Evolutionary conservation across 92 coral and sea anemone genomes (phyloP), one percentile per base, ranked within the genome.

Genomic region (Zoanthus sociatus): DNA sequence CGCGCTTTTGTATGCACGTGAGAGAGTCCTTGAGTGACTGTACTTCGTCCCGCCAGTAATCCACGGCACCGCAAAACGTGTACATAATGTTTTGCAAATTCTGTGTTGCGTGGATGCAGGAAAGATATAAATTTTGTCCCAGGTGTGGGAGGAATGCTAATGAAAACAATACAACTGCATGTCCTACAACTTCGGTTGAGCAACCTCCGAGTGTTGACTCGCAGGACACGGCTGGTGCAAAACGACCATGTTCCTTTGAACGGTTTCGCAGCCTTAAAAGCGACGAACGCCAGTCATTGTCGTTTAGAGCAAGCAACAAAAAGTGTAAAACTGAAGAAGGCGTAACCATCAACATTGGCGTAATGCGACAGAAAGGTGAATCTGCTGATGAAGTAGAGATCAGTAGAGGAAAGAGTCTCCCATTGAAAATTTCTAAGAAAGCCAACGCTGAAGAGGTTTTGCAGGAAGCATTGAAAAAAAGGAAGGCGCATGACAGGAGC

Each of bases 221-320:
- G 78, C 78, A 73, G 30, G 78, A 47, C 78, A 44, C 56, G 32
- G 76, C 76, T 33, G 53, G 76, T 71, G 50, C 50, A 71, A 71
- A 71, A 71, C 78, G 78, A 73, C 58, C 78, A 14, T 44, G 78
- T 46, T 45, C 79, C 82, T 83, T 83, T 71, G 20, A 83, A 12
- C 81, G 48, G 79, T 83, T 83, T 83, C 67, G 3, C 31, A 70
- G 16, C 81, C 10, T 15, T 26, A 83, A 83, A 83, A n/a, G 67
- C 81, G 87, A 70, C 8, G 78, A 70, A 83, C 79, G 68, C 79
- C 79, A 83, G 21, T 30, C 87, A 71, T 83, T 83, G 78, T 83
- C 78, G 45, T 83, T 67, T 83, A 83, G 86, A 82, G 77, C 86
- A 82, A 82, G 51, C 12, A 82, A 82, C 86, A 82, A 61, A 82